phyloP scores from a whole-genome alignment of 2,888 invertebrate genomes.

The Halocaridina rubra region DNA sequence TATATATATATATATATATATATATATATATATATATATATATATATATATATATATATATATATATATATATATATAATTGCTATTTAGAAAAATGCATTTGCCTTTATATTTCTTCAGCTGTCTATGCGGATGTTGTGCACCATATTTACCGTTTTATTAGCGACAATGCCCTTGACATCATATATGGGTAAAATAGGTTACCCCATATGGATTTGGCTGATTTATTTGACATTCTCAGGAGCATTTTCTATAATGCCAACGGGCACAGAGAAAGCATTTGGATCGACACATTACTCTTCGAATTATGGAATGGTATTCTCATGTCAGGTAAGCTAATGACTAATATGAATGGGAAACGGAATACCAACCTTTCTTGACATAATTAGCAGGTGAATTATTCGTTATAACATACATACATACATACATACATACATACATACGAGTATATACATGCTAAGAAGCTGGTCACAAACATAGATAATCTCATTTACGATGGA shows the following conservation, averaged over 20 bases:
- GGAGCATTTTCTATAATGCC: not conserved
- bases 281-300: not conserved
- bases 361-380: too few species aligned
- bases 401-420: too few species aligned
- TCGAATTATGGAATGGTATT: slow-evolving; percentile 47
- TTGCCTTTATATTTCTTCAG: not conserved
- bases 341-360: too few species aligned
- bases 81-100: not conserved
- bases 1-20: too few species aligned
- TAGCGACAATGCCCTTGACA: not conserved
- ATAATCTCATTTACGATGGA: too few species aligned
- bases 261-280: not conserved
- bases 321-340: slow-evolving; percentile 29
- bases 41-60: too few species aligned
- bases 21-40: too few species aligned
- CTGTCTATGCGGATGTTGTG: not conserved
- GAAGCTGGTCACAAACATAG: too few species aligned
- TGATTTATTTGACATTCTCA: not conserved
- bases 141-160: not conserved
- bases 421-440: too few species aligned
- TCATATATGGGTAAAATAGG: not conserved
- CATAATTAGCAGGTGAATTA: too few species aligned
- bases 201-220: not conserved
- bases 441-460: too few species aligned
- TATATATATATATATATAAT: too few species aligned